These are phyloP conservation scores for Podarcis lilfordi DNA, from an alignment of 2,797 vertebrate genomes.

Conservation along the genomic window DNA sequence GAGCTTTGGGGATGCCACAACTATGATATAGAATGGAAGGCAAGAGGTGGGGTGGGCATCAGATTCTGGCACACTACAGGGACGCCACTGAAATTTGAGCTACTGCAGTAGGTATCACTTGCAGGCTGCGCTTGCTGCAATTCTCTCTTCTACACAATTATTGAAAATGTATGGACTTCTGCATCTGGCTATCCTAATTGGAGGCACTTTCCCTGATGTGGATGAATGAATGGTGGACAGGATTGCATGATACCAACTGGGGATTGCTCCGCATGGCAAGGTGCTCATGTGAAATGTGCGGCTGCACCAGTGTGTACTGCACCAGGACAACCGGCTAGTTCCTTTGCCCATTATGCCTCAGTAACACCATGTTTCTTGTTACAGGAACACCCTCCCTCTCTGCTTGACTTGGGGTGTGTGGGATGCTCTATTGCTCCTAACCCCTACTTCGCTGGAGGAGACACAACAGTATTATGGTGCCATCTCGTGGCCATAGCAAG, in stretches of 20 bases:
- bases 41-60: no score
- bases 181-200: no score
- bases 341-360: background rate
- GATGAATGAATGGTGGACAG: background rate
- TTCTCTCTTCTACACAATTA: no score
- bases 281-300: background rate
- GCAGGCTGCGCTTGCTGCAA: no score
- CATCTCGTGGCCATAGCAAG: slow-evolving; percentile 26
- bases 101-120: no score
- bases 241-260: background rate
- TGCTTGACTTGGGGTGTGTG: background rate
- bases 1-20: no score
- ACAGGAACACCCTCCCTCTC: background rate
- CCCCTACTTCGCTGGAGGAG: background rate
- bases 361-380: slow-evolving; percentile 3
- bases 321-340: background rate
- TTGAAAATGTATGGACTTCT: no score
- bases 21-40: no score
- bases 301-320: background rate
- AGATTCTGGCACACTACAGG: no score
- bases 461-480: slow-evolving; percentile 11
- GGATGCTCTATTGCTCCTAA: no score
- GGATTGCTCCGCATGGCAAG: background rate
- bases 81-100: no score
- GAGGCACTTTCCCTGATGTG: background rate